Percentiles rank a stretch among this genome's conserved stretches.
These are phyloP conservation scores for Sinhomidia bicolor DNA, from an alignment of 2,888 invertebrate genomes.

Conservation along the genomic window DNA sequence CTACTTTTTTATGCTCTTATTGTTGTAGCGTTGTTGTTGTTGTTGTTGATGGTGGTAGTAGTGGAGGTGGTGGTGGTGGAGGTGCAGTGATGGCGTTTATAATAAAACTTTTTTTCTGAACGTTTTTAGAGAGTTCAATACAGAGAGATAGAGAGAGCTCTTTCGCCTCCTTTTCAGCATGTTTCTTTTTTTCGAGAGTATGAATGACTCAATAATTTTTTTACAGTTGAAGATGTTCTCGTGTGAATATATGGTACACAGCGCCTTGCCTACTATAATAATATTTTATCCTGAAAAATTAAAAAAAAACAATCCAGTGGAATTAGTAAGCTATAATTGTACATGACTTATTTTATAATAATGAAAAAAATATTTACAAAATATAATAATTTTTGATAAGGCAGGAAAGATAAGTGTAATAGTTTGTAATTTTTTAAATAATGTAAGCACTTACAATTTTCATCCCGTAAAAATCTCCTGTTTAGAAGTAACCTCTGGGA, in stretches of 20 bases:
- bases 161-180: constrained; percentile 50
- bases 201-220: constrained; percentile 58
- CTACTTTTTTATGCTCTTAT: constrained; percentile 31
- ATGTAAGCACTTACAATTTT: constrained; percentile 43
- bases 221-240: constrained; percentile 33
- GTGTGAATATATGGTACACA: constrained; percentile 49
- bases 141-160: constrained; percentile 54
- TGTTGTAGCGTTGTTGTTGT: constrained; percentile 8
- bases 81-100: constrained; percentile 20
- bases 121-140: constrained; percentile 52
- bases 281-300: constrained; percentile 61
- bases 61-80: constrained; percentile 42
- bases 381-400: too few species aligned
- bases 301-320: constrained; percentile 7
- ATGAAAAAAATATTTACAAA: neutral
- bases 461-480: constrained; percentile 79
- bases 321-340: neutral
- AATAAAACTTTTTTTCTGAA: constrained; percentile 40
- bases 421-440: too few species aligned
- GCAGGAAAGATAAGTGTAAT: too few species aligned
- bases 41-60: constrained; percentile 17
- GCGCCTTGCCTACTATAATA: constrained; percentile 46
- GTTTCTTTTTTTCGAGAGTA: neutral
- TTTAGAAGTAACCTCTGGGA: constrained; percentile 59
- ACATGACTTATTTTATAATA: neutral